Evolutionary conservation across 2,113 vertebrate species (phyloP).

Genomic region (Daubentonia madagascariensis): DNA sequence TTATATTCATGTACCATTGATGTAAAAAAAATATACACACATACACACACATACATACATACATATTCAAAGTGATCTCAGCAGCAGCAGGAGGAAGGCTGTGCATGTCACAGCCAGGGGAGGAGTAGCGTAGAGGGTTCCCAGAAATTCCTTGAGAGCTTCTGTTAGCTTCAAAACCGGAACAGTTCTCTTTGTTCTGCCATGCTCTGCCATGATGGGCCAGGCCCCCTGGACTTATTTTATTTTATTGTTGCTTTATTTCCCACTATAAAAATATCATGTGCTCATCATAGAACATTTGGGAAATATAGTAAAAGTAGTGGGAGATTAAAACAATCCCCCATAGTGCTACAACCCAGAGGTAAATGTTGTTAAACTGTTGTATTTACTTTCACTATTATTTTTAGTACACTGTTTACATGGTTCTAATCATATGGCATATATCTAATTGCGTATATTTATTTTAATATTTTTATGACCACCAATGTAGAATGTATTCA

Average conservation of each 20-base stretch:
- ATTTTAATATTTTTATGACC: constrained; percentile 24
- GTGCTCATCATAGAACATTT: background rate
- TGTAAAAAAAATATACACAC: background rate
- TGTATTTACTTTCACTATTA: background rate
- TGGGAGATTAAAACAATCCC: background rate
- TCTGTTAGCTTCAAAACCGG: background rate
- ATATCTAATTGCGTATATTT: background rate
- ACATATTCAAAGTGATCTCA: rapidly evolving
- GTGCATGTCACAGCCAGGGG: background rate
- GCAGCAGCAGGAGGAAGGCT: background rate
- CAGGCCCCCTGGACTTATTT: background rate
- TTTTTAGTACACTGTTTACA: background rate
- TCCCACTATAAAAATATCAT: background rate
- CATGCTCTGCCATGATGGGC: background rate
- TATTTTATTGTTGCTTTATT: background rate
- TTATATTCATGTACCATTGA: background rate
- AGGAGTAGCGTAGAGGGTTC: background rate
- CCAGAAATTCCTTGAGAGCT: background rate
- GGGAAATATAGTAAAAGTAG: background rate
- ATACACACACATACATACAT: rapidly evolving
- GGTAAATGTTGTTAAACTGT: background rate
- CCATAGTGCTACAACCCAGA: background rate
- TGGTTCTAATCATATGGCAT: background rate
- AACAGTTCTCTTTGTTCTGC: background rate
- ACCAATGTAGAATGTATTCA: background rate